Base-by-base conservation (phyloP, 2,797 vertebrate species). In the Dryobates pubescens region DNA sequence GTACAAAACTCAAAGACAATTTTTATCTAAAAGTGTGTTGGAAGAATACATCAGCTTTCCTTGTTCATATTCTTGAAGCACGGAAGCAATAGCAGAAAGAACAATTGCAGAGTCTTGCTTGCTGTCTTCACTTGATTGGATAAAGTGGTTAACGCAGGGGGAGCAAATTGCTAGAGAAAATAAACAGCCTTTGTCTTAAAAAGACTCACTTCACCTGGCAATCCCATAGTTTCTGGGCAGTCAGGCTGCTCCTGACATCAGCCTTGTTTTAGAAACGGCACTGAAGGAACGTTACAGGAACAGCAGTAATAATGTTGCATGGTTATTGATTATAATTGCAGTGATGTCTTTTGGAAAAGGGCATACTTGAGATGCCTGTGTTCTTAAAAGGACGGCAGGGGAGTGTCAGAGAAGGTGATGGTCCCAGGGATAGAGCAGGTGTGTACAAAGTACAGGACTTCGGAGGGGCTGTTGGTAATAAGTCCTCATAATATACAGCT, bases 141-240 rank as follows among this genome's bases (percentile, higher is more conserved):
- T 76, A 38, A 89, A 73, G 57, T 83, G 36, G 10, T 90, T 90
- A 71, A 85, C 56, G 22, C 18, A 36, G 29, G 71, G 57, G 86
- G 61, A 89, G 30, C 43, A 91, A 88, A 70, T 74, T 70, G 34
- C 53, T 91, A 3, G 84, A 90, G 89, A 59, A 83, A 91, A 81
- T 11, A 27, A 90, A 20, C 67, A 81, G 23, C 3, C 29, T 34
- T 8, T 54, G 6, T 76, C 72, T 73, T 88, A 34, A 11, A 61
- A 77, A 65, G 73, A 24, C 41, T 86, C 27, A 10, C 41, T 82
- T 89, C 36, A 38, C 22, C 57, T 82, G 75, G 36, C 57, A 26
- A 38, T 88, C 49, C 24, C 19, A 1, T 73, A 77, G 71, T 68
- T 91, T 73, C 75, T 68, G 30, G 64, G 78, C 72, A 63, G 45